These are phyloP conservation scores for Raja brachyura DNA, from an alignment of 2,113 vertebrate species.

Conservation along the genomic window DNA sequence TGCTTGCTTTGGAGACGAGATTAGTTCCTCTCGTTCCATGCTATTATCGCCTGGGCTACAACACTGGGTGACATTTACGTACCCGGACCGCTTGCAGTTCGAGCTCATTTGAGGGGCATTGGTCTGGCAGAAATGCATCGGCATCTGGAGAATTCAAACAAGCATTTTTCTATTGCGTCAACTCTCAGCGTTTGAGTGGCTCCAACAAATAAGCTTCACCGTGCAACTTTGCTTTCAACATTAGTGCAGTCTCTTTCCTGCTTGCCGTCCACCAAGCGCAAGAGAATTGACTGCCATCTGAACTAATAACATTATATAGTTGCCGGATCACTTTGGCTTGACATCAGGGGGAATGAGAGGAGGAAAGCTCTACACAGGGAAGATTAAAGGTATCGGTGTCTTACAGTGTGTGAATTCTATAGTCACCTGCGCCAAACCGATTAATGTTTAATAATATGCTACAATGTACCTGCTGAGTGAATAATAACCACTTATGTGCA, in stretches of 20 bases:
- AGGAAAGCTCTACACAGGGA: not conserved
- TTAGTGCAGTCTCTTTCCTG: not conserved
- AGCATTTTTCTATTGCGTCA: too few species aligned
- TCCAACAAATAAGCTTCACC: not conserved
- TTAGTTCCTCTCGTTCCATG: not conserved
- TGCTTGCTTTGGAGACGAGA: not conserved
- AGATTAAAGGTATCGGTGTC: conserved; percentile 25
- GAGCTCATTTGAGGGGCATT: not conserved
- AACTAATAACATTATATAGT: not conserved
- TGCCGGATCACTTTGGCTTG: not conserved
- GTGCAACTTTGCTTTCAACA: not conserved
- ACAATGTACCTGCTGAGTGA: not conserved
- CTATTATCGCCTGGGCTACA: not conserved
- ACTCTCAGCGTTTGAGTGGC: not conserved
- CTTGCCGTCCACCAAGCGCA: too few species aligned
- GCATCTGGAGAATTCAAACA: not conserved
- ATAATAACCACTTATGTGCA: not conserved
- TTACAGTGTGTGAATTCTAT: not conserved
- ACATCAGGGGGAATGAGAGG: not conserved
- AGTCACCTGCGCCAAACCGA: not conserved
- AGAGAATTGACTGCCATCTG: not conserved
- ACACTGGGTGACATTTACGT: not conserved
- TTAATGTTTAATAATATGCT: conserved; percentile 24
- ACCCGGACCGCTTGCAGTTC: not conserved
- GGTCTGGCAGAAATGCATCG: not conserved